Conservation (phyloP, 2,888 invertebrate species). For the Meloe dianella region DNA sequence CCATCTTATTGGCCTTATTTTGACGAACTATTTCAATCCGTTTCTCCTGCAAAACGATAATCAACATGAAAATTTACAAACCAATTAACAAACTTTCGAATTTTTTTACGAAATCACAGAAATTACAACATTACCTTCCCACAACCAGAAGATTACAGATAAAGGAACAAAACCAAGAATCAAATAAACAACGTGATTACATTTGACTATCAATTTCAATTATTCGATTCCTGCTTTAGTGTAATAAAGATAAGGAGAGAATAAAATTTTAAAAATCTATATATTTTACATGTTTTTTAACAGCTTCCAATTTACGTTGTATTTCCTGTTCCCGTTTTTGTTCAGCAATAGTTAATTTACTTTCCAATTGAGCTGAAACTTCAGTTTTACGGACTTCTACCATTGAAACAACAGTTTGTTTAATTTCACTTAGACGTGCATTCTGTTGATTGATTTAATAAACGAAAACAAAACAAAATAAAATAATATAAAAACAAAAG, state of each 20-base stretch:
- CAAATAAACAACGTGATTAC: constrained; percentile 2
- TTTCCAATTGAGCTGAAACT: constrained; percentile 62
- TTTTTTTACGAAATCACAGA: no score
- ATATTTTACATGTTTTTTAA: constrained; percentile 84
- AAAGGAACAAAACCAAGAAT: neutral
- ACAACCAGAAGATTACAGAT: constrained; percentile 9
- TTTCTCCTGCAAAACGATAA: constrained; percentile 72
- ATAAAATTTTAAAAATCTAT: no score
- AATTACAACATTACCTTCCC: constrained; percentile 10
- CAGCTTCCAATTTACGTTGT: constrained; percentile 83
- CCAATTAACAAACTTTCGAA: no score
- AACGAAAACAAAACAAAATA: constrained; percentile 34
- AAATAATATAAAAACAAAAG: constrained; percentile 30
- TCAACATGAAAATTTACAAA: neutral
- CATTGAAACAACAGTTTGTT: constrained; percentile 46
- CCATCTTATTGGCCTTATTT: constrained; percentile 77
- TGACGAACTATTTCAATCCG: constrained; percentile 90
- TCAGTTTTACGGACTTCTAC: constrained; percentile 49
- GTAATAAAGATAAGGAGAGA: neutral
- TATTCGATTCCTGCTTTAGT: neutral
- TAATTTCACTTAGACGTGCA: constrained; percentile 71
- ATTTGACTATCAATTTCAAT: neutral
- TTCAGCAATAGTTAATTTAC: constrained; percentile 81
- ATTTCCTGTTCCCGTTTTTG: constrained; percentile 85
- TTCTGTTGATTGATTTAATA: constrained; percentile 52